Base-by-base conservation (phyloP, 1,140 invertebrate species). In the Megalopta genalis region DNA sequence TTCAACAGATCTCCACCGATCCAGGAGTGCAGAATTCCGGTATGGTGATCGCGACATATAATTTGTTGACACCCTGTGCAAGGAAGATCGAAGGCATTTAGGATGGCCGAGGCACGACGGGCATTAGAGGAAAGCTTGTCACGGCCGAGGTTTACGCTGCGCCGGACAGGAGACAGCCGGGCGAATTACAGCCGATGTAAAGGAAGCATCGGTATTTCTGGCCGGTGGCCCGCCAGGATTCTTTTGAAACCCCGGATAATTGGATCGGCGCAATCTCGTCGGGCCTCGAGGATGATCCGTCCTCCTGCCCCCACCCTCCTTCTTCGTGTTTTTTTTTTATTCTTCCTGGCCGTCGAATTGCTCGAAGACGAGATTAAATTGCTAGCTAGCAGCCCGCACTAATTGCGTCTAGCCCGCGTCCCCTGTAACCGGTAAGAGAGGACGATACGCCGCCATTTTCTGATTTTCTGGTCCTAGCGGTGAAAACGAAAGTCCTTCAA, bases 231-330 rank as follows among this genome's bases (percentile, higher is more conserved):
- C n/a, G 18, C 21, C 49, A 52, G 46, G 14, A 25, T 39, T 63
- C 62, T 66, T 75, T 66, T 64, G 46, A 66, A 66, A 32, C 37
- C 63, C 6, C 18, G 49, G 72, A 57, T 75, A 75, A 75, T 75
- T 75, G 72, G 72, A 75, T 75, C 62, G 72, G 16, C 32, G 72
- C 72, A 57, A 75, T 75, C 72, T 66, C 63, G 49, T 27, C 32
- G n/a, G 54, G 46, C 72, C 72, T 54, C n/a, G 27, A 27, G 72
- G 72, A 59, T 46, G n/a, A 75, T 27, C 49, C 59, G 6, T 16
- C n/a, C 27, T 21, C 27, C n/a, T 27, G 57, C 18, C 18, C 16
- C 46, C 12, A 4, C 18, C 16, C 18, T n/a, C 18, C 18, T 54
- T 21, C 7, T 54, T 54, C 14, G 10, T 46, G 42, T 12, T 10